phyloP scores from a whole-genome alignment of 2,113 vertebrate species.

The Neolamprologus variostigma region DNA sequence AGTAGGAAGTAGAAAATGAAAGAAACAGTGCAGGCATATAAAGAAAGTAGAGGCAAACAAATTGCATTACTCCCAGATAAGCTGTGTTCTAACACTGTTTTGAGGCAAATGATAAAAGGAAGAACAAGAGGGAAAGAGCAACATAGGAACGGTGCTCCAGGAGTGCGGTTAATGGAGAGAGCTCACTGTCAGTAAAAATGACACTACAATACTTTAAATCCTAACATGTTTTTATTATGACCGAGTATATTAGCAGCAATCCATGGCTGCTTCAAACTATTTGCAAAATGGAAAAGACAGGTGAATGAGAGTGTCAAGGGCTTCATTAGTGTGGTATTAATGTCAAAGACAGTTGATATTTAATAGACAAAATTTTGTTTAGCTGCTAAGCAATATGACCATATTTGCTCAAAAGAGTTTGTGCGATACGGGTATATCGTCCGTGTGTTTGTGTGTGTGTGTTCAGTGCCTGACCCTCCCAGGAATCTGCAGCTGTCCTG shows the following conservation, averaged over 20 bases:
- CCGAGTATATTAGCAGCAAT: not conserved
- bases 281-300: slow-evolving; percentile 17
- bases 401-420: not conserved
- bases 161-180: not conserved
- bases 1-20: not conserved
- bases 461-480: slow-evolving; percentile 86
- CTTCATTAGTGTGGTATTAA: slow-evolving; percentile 50
- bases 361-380: slow-evolving; percentile 13
- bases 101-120: slow-evolving; percentile 10
- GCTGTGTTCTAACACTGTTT: slow-evolving; percentile 15
- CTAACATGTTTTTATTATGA: slow-evolving; percentile 25
- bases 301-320: slow-evolving; percentile 30
- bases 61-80: slow-evolving; percentile 26
- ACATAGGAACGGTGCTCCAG: not conserved
- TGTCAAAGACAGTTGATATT: slow-evolving; percentile 27
- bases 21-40: not conserved
- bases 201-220: slow-evolving; percentile 32
- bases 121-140: not conserved
- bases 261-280: not conserved
- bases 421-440: not conserved
- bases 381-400: slow-evolving; percentile 2
- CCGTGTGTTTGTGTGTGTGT: not conserved
- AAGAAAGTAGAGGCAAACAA: not conserved
- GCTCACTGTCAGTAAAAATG: not conserved
- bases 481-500: slow-evolving; percentile 81